Percentiles rank a stretch among this genome's conserved stretches.
Conservation (phyloP, 2,888 invertebrate species). For the Glaucopsyche alexis region DNA sequence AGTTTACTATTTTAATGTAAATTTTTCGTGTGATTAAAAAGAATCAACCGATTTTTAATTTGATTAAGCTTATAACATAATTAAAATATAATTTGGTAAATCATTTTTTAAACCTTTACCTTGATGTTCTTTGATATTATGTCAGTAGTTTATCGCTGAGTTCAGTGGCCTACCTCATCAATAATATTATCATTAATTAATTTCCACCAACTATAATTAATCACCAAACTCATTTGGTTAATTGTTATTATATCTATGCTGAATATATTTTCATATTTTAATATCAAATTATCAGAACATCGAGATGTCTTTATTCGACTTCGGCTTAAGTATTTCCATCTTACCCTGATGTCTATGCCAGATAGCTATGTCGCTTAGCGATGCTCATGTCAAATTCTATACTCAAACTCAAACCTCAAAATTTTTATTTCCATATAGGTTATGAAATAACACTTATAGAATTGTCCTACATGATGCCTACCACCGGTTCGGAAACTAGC, state of each 20-base stretch:
- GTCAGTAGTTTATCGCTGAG: neutral
- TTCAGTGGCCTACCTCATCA: neutral
- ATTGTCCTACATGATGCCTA: too few relatives aligned
- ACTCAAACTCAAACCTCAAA: too few relatives aligned
- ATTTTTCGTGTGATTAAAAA: too few relatives aligned
- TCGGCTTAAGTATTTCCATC: neutral
- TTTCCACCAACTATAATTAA: neutral
- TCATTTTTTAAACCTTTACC: neutral
- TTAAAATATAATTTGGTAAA: neutral
- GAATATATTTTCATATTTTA: constrained; percentile 19
- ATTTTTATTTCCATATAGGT: too few relatives aligned
- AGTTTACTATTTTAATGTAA: too few relatives aligned
- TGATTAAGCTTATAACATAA: too few relatives aligned
- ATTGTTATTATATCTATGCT: constrained; percentile 15
- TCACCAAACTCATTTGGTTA: neutral
- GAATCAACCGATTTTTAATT: too few relatives aligned
- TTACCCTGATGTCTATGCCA: neutral
- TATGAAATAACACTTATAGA: too few relatives aligned
- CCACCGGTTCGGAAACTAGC: too few relatives aligned
- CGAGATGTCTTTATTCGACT: neutral
- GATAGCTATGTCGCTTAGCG: too few relatives aligned
- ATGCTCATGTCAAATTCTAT: too few relatives aligned
- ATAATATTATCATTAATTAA: neutral
- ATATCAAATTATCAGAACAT: neutral
- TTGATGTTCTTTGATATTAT: neutral